A percentile compares a stretch with the other conserved stretches of the same genome.
Evolutionary conservation across 2,888 invertebrate species (phyloP).

Genomic region (Neelides folsomi): DNA sequence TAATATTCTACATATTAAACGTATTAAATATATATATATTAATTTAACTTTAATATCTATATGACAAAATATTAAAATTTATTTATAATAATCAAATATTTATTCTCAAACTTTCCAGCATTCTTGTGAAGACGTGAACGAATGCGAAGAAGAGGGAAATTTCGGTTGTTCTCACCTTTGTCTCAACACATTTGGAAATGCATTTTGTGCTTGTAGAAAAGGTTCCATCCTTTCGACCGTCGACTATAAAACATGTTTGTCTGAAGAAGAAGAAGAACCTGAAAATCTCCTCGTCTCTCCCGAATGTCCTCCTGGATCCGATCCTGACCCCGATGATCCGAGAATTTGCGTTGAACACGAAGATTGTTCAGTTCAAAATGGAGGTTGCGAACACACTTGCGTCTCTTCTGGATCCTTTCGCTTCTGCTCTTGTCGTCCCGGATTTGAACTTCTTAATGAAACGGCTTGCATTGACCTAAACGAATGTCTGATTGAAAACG

Average conservation of each 20-base stretch:
- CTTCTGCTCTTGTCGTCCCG: conserved; percentile 41
- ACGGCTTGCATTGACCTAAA: conserved; percentile 46
- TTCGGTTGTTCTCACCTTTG: conserved; percentile 42
- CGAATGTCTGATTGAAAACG: conserved; percentile 47
- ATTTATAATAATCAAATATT: neutral
- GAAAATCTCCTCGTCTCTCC: conserved; percentile 14
- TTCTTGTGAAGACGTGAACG: conserved; percentile 42
- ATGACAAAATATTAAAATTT: neutral
- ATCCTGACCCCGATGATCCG: conserved; percentile 33
- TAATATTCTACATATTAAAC: neutral
- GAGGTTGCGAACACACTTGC: conserved; percentile 47
- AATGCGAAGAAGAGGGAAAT: conserved; percentile 39
- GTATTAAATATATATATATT: neutral
- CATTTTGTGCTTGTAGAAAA: conserved; percentile 44
- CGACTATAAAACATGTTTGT: conserved; percentile 35
- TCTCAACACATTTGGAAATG: conserved; percentile 42
- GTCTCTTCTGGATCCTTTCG: conserved; percentile 43
- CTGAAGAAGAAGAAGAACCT: conserved; percentile 13
- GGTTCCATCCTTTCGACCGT: conserved; percentile 39
- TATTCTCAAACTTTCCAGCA: conserved; percentile 19
- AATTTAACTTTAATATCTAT: neutral
- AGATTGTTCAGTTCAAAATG: conserved; percentile 40
- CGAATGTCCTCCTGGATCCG: conserved; percentile 39
- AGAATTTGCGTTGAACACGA: conserved; percentile 35
- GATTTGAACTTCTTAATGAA: conserved; percentile 39